Base-by-base conservation (phyloP, 2,113 vertebrate genomes). In the Ursus arctos region DNA sequence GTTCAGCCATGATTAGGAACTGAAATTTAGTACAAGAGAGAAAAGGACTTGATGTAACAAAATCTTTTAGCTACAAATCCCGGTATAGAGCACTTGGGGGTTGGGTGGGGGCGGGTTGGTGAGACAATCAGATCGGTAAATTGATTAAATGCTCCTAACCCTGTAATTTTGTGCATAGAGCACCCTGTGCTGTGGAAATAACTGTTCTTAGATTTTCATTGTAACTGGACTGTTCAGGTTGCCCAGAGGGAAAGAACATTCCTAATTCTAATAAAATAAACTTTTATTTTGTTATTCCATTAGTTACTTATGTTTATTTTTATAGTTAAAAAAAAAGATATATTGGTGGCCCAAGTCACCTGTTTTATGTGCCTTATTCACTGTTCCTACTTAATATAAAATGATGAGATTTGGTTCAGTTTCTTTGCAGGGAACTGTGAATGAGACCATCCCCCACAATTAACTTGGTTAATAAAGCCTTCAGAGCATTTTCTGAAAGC, bases 181-280 rank as follows among this genome's bases (percentile, higher is more conserved):
- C 98, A 98, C 95, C 97, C 97, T 97, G 94, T 98, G 98, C 97
- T 98, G 89, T 98, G 98, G 97, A 98, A 98, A 98, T 98, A 98
- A 98, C 97, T 98, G 97, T 98, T 98, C 97, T 97, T 98, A 98
- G 97, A 98, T 98, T 98, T 97, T 98, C 98, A 98, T 98, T 98
- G 98, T 98, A 98, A 98, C 98, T 98, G 98, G 98, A 98, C 98
- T 98, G 98, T 98, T 98, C 98, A 98, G 97, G 97, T 97, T 98
- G 95, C 98, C 98, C 98, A 98, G 97, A 98, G 98, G 98, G 98
- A 98, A 98, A 98, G 98, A 98, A 97, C 96, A 97, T 98, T 97
- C 97, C 97, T 98, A 98, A 98, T 98, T 98, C 98, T 96, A 97
- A 98, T 98, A 98, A 97, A 97, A 98, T 98, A 98, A 97, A 98